Conservation (phyloP, 1,140 invertebrate species). For the Schmidtea mediterranea region DNA sequence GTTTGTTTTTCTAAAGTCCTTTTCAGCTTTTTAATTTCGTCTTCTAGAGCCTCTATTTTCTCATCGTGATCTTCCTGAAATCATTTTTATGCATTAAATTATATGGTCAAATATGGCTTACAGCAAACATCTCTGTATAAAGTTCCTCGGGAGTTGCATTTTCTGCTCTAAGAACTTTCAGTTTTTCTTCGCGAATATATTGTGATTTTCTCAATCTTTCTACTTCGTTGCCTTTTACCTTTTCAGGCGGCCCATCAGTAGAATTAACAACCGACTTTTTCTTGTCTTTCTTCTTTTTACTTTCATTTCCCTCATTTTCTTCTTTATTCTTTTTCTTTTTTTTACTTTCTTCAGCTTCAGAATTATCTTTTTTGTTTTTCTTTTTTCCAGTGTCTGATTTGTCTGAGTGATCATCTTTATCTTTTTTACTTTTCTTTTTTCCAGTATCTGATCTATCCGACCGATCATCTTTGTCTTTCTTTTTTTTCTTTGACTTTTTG, state of each 20-base stretch:
- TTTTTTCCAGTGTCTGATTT: too few relatives aligned
- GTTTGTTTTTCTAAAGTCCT: not conserved
- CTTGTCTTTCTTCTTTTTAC: slow-evolving; percentile 12
- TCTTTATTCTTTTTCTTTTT: too few relatives aligned
- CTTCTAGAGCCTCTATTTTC: slow-evolving; percentile 8
- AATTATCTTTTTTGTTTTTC: too few relatives aligned
- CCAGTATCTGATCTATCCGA: too few relatives aligned
- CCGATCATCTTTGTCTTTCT: too few relatives aligned
- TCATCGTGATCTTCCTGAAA: slow-evolving; percentile 12
- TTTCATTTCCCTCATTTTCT: not conserved
- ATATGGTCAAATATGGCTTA: not conserved
- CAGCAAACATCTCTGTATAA: not conserved
- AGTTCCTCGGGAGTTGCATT: not conserved
- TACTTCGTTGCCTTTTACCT: slow-evolving; percentile 1
- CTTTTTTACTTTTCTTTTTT: too few relatives aligned
- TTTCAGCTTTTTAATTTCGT: slow-evolving; percentile 13
- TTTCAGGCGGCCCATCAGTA: too few relatives aligned
- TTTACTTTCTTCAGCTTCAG: too few relatives aligned
- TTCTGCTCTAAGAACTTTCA: slow-evolving; percentile 1
- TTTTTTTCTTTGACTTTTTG: too few relatives aligned
- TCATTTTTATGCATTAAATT: not conserved
- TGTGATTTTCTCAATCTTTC: slow-evolving; percentile 1
- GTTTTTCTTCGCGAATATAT: not conserved
- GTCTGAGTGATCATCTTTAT: too few relatives aligned
- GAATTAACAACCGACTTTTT: slow-evolving; percentile 11